phyloP scores from a whole-genome alignment of 35 echinoderm and acorn worm genomes.

The Apostichopus californicus region DNA sequence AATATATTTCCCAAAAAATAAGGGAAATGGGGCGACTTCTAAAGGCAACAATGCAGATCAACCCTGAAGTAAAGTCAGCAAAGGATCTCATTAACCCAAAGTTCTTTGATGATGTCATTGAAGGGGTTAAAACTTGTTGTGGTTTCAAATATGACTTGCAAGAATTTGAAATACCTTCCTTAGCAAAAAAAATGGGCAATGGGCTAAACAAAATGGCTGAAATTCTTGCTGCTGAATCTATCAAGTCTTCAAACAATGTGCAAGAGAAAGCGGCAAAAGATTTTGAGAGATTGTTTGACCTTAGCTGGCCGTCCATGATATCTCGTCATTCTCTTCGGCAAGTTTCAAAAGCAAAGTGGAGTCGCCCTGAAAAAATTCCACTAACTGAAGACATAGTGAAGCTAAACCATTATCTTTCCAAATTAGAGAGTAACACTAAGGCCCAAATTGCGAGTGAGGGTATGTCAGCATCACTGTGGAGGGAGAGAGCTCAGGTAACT shows the following conservation, averaged over 20 bases:
- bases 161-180: constrained; percentile 9
- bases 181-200: constrained; percentile 21
- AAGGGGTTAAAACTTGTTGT: background rate
- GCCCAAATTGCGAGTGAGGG: background rate
- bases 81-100: constrained; percentile 22
- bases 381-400: constrained; percentile 48
- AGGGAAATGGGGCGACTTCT: constrained; percentile 3
- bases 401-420: constrained; percentile 12
- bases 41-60: background rate
- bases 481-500: background rate
- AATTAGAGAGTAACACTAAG: constrained; percentile 18
- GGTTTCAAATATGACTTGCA: background rate
- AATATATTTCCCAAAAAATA: constrained; percentile 33
- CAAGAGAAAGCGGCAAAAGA: constrained; percentile 5
- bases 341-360: background rate
- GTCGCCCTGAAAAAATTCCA: constrained; percentile 34
- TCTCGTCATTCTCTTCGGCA: constrained; percentile 38
- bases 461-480: background rate
- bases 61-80: background rate
- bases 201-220: background rate
- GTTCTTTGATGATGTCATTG: constrained; percentile 10
- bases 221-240: background rate
- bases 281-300: constrained; percentile 7
- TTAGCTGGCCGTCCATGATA: background rate
- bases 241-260: background rate